Percentiles rank a stretch among this genome's conserved stretches.
phyloP scores from a whole-genome alignment of 2,113 vertebrate genomes.

The Eolophus roseicapilla region DNA sequence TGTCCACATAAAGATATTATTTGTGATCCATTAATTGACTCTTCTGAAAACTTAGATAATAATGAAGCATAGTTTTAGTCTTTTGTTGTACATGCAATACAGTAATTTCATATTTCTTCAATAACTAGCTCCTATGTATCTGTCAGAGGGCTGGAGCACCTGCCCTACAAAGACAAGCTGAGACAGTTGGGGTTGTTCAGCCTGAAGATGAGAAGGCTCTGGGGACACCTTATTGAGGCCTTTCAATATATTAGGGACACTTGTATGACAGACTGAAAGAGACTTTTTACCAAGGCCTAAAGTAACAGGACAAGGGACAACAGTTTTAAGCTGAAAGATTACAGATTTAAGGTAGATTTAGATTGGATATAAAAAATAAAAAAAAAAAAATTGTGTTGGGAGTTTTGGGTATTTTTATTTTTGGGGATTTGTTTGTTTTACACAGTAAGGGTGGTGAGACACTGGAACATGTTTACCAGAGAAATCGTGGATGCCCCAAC shows the following conservation, averaged over 20 bases:
- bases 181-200: neutral
- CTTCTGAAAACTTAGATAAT: neutral
- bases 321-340: neutral
- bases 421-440: neutral
- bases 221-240: no score
- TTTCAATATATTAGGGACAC: neutral
- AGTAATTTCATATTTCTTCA: neutral
- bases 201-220: neutral
- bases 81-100: neutral
- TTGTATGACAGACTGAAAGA: neutral
- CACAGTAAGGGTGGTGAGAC: neutral
- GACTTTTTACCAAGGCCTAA: neutral
- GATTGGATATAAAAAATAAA: neutral
- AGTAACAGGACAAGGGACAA: neutral
- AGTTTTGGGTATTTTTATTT: neutral
- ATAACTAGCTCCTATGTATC: neutral
- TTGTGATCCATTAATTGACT: neutral
- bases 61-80: neutral
- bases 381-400: neutral
- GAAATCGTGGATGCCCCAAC: neutral
- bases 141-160: neutral
- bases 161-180: rapidly evolving
- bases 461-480: neutral
- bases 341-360: neutral
- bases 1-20: neutral